Evolutionary conservation across 1,140 invertebrate genomes (phyloP).

Genomic region (Euura lappo): DNA sequence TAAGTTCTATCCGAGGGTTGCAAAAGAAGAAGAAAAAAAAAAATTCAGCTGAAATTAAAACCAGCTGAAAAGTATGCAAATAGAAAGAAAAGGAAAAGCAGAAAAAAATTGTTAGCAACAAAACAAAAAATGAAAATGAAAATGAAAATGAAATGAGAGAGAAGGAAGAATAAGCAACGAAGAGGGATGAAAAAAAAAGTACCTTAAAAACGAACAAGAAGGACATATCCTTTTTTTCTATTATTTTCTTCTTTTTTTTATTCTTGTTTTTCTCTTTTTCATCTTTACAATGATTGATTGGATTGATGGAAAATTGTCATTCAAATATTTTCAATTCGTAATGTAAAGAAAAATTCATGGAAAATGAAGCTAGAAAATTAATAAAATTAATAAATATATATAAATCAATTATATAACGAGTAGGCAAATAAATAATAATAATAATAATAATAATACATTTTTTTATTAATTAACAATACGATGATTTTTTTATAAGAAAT

Average conservation of each 20-base stretch:
- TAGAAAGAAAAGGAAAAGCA: not conserved
- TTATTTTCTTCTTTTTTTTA: not conserved
- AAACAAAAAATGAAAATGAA: not conserved
- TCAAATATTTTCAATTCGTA: not conserved
- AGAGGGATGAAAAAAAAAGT: not conserved
- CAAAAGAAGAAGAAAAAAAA: not conserved
- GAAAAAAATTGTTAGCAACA: not conserved
- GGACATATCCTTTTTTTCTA: not conserved
- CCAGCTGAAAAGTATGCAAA: not conserved
- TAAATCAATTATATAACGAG: no score
- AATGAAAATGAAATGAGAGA: no score
- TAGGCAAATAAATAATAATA: no score
- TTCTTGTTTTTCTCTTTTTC: not conserved
- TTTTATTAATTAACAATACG: no score
- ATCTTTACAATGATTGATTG: not conserved
- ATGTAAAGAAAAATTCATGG: no score
- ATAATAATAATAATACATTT: no score
- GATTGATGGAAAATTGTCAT: not conserved
- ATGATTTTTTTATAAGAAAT: no score
- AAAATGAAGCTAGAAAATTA: no score
- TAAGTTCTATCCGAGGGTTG: not conserved
- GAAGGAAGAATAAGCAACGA: not conserved
- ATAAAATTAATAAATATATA: no score
- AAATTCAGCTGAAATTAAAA: not conserved
- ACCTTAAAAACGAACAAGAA: no score